These are phyloP conservation scores for Dorcus parallelipipedus DNA, from an alignment of 2,888 invertebrate species.

Conservation along the genomic window DNA sequence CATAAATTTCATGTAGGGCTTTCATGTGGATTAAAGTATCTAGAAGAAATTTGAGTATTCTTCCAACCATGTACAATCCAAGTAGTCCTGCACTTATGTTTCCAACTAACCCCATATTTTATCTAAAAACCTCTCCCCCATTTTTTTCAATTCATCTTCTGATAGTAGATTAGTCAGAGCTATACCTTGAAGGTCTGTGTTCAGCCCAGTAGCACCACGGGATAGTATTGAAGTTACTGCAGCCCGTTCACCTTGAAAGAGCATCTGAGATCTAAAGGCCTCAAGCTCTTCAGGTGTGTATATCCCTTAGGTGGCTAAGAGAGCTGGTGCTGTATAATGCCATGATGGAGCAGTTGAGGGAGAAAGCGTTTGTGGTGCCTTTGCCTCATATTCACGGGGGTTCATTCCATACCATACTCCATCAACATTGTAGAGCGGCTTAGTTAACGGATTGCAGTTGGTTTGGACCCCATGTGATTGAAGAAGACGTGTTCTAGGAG, in stretches of 20 bases:
- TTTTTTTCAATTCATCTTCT: not conserved
- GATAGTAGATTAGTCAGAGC: not conserved
- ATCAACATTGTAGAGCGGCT: not conserved
- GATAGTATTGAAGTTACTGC: not conserved
- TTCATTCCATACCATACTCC: not conserved
- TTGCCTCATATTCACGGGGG: not conserved
- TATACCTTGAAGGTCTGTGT: not conserved
- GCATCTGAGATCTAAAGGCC: not conserved
- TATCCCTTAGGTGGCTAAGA: not conserved
- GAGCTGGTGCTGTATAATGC: not conserved
- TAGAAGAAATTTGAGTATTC: not conserved
- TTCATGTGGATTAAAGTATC: not conserved
- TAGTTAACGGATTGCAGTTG: not conserved
- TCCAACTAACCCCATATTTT: not conserved
- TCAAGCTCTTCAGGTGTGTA: not conserved
- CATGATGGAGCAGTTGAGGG: not conserved
- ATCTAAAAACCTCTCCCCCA: not conserved
- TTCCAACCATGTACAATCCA: not conserved
- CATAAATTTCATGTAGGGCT: not conserved
- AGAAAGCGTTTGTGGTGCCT: not conserved
- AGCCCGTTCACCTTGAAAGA: not conserved
- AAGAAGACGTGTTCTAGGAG: not conserved
- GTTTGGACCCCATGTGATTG: not conserved
- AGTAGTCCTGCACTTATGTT: not conserved
- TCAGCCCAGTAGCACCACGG: not conserved